Evolutionary conservation across 2,888 invertebrate species (phyloP).

Genomic region (Ophioninae sp.): DNA sequence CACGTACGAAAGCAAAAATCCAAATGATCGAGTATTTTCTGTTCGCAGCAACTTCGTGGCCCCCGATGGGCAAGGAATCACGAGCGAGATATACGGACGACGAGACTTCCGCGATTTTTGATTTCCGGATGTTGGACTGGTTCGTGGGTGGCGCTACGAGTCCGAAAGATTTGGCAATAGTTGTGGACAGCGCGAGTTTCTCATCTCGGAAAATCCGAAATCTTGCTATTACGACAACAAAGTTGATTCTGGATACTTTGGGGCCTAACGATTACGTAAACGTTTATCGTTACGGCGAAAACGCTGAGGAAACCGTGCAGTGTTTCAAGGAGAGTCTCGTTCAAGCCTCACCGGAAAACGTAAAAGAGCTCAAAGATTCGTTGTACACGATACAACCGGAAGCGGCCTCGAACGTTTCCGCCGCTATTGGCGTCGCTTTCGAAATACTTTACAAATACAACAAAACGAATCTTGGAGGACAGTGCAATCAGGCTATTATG

Average conservation of each 20-base stretch:
- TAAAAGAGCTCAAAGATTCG: slow-evolving; percentile 90
- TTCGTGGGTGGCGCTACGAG: slow-evolving; percentile 98
- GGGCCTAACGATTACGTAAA: slow-evolving; percentile 99
- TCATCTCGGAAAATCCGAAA: slow-evolving; percentile 89
- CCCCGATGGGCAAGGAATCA: slow-evolving; percentile 85
- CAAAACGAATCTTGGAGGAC: slow-evolving; percentile 91
- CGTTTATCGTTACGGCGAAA: slow-evolving; percentile 94
- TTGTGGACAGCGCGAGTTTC: slow-evolving; percentile 96
- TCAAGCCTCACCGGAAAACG: slow-evolving; percentile 91
- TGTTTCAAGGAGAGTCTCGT: slow-evolving; percentile 96
- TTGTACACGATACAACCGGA: slow-evolving; percentile 88
- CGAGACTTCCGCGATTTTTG: slow-evolving; percentile 90
- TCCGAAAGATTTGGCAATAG: slow-evolving; percentile 97
- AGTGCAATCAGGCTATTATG: slow-evolving; percentile 99
- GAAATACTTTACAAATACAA: slow-evolving; percentile 95
- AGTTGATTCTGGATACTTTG: slow-evolving; percentile 95
- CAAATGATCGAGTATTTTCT: background rate
- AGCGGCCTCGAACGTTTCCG: slow-evolving; percentile 93
- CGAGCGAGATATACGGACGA: slow-evolving; percentile 84
- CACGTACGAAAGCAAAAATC: slow-evolving; percentile 2
- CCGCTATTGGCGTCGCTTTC: slow-evolving; percentile 95
- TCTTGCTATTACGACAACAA: slow-evolving; percentile 93
- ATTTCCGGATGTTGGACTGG: slow-evolving; percentile 97
- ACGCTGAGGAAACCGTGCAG: slow-evolving; percentile 90
- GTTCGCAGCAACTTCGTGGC: slow-evolving; percentile 89